A percentile compares a stretch with the other conserved stretches of the same genome.
phyloP scores from a whole-genome alignment of 2,113 vertebrate genomes.

The Himantopus leucocephalus region DNA sequence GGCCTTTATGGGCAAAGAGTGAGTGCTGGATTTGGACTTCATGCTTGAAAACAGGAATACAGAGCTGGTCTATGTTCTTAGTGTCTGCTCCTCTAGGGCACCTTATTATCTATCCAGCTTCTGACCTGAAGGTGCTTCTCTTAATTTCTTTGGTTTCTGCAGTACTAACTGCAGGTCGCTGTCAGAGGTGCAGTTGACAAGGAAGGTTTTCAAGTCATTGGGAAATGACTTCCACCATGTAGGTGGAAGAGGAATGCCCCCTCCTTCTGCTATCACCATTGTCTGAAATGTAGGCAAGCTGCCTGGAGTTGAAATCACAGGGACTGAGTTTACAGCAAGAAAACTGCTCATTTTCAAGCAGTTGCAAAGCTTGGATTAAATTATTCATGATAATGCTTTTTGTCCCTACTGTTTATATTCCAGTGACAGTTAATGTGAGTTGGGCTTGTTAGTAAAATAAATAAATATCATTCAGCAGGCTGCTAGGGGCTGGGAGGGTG shows the following conservation, averaged over 20 bases:
- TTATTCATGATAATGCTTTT: conserved; percentile 21
- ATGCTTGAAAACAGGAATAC: not conserved
- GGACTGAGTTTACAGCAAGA: not conserved
- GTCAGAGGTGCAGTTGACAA: not conserved
- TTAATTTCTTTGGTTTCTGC: not conserved
- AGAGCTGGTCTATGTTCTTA: not conserved
- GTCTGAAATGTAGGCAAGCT: not conserved
- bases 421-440: not conserved
- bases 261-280: fast-evolving
- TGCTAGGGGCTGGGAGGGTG: not conserved
- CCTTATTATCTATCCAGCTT: not conserved
- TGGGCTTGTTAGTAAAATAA: not conserved
- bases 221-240: not conserved
- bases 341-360: not conserved
- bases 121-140: not conserved
- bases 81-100: not conserved
- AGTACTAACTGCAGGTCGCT: not conserved
- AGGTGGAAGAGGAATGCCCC: not conserved
- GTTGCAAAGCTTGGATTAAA: not conserved
- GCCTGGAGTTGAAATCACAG: not conserved
- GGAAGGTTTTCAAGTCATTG: not conserved
- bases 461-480: not conserved
- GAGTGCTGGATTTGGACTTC: not conserved
- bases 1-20: not conserved
- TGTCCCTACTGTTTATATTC: not conserved